Base-by-base conservation (phyloP, 2,113 vertebrate species). In the Tiliqua scincoides region DNA sequence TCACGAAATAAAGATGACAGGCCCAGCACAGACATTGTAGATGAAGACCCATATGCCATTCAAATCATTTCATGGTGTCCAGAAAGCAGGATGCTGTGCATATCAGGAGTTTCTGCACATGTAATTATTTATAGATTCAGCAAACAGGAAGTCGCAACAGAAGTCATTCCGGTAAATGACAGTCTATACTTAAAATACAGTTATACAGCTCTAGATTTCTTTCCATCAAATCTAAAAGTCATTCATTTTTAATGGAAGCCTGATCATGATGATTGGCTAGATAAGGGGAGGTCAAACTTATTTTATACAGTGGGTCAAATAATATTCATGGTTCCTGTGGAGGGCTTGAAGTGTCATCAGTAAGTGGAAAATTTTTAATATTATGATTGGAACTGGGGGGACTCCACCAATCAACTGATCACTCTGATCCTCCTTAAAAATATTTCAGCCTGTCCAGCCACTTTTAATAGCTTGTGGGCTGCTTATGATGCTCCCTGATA, bases 1-100 rank as follows among this genome's bases (percentile, higher is more conserved):
- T 97, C 97, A 83, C 96, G 98, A 93, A 97, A 96, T 90, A 99
- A 98, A 95, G 99, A 99, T 77, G 99, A 99, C 90, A 98, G 96
- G 91, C 97, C 97, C 82, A 98, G 94, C 91, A 97, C 97, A 1
- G 99, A 99, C 85, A 98, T 97, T 87, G 98, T 98, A 68, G 99
- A 99, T 87, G 99, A 99, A 96, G 99, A 99, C 93, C 99, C 99
- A 0, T 99, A 98, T 32, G 99, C 99, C 95, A 98, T 99, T 93
- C 99, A 99, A 95, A 98, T 98, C 93, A 97, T 99, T 95, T 97
- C 98, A 25, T 99, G 98, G 98, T 99, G 99, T 94, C 97, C 98
- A n/a, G 99, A 99, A 93, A 99, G 99, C 92, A 95, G 99, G 74
- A 97, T 98, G 98, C 95, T 99, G 65, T 99, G 98, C 86, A 97